phyloP scores from a whole-genome alignment of 2,113 vertebrate genomes.

The Paratilapia polleni region DNA sequence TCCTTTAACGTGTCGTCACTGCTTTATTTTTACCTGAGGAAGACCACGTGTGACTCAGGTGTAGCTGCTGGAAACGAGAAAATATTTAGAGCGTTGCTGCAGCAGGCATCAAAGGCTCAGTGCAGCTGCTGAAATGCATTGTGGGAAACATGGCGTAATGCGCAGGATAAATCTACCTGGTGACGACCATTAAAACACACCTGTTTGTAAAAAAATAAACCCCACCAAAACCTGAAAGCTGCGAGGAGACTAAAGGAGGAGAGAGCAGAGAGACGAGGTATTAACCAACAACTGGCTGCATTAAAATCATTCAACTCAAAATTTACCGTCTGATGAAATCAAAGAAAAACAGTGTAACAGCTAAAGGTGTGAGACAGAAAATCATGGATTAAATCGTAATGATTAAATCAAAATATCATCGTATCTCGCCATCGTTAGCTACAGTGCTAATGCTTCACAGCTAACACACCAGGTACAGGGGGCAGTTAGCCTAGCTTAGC shows the following conservation, averaged over 20 bases:
- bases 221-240: too few relatives aligned
- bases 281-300: too few relatives aligned
- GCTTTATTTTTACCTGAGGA: not conserved
- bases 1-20: not conserved
- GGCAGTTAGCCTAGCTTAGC: not conserved
- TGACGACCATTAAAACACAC: not conserved
- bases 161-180: not conserved
- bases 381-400: too few relatives aligned
- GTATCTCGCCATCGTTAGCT: too few relatives aligned
- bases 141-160: not conserved
- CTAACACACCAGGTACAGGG: not conserved
- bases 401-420: too few relatives aligned
- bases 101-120: not conserved
- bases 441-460: not conserved
- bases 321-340: too few relatives aligned
- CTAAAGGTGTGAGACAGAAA: too few relatives aligned
- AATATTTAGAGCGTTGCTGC: not conserved
- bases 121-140: not conserved
- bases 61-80: not conserved
- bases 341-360: too few relatives aligned
- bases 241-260: too few relatives aligned
- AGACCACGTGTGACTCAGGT: not conserved
- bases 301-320: too few relatives aligned
- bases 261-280: too few relatives aligned
- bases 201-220: not conserved